phyloP scores from a whole-genome alignment of 2,888 invertebrate species.

The Peribatodes rhomboidaria region DNA sequence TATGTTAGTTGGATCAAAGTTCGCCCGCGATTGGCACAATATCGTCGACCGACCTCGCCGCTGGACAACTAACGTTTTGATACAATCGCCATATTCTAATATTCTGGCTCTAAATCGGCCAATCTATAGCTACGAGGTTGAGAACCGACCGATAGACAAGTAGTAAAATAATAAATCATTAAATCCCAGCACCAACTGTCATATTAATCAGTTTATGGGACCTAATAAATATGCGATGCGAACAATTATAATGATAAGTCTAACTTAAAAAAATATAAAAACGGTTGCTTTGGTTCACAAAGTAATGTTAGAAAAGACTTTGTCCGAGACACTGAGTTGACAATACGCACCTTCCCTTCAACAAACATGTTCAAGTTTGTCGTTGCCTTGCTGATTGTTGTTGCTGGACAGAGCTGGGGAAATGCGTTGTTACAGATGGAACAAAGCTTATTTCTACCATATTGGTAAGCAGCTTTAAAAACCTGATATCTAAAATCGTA shows the following conservation, averaged over 20 bases:
- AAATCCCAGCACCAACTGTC: background rate
- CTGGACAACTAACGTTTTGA: too few relatives aligned
- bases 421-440: constrained; percentile 8
- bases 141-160: too few relatives aligned
- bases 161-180: background rate
- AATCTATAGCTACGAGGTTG: too few relatives aligned
- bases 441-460: constrained; percentile 9
- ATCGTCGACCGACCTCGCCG: too few relatives aligned
- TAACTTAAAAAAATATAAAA: constrained; percentile 12
- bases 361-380: background rate
- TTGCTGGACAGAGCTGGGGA: background rate
- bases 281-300: background rate
- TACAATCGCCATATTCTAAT: too few relatives aligned
- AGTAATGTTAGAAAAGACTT: constrained; percentile 1
- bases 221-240: constrained; percentile 1
- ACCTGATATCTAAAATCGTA: too few relatives aligned
- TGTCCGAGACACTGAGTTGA: background rate
- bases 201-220: constrained; percentile 1
- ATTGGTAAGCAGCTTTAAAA: too few relatives aligned
- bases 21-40: too few relatives aligned
- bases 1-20: too few relatives aligned
- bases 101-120: too few relatives aligned
- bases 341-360: background rate
- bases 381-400: background rate
- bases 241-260: background rate